Percentiles rank a stretch among this genome's conserved stretches.
Evolutionary conservation across 2,888 invertebrate genomes (phyloP).

Genomic region (Leptopilina syphax): DNA sequence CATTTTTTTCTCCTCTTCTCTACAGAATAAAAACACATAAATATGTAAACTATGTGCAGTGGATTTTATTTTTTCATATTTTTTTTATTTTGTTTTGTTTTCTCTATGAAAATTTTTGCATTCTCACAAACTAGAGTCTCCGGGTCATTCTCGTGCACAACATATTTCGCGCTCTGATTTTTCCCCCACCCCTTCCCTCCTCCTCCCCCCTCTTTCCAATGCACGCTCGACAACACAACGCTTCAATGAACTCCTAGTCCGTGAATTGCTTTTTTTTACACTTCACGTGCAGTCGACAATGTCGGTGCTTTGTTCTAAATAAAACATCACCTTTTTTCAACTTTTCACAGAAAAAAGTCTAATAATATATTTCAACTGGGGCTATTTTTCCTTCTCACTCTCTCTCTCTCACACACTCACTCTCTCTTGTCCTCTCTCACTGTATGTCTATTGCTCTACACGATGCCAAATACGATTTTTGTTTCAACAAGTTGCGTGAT

Average conservation of each 20-base stretch:
- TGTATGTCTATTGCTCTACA: too few relatives aligned
- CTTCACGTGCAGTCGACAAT: conserved; percentile 14
- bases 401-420: too few relatives aligned
- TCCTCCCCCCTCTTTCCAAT: neutral
- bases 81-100: neutral
- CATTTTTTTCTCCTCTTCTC: too few relatives aligned
- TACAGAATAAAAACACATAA: too few relatives aligned
- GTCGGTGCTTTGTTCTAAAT: conserved; percentile 13
- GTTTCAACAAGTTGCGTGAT: too few relatives aligned
- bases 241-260: conserved; percentile 35
- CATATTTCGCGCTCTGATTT: conserved; percentile 32
- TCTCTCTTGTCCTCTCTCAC: too few relatives aligned
- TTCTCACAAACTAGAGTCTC: neutral
- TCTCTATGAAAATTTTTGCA: neutral
- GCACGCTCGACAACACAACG: conserved; percentile 18
- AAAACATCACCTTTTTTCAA: conserved; percentile 1
- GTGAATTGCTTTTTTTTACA: conserved; percentile 22
- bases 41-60: too few relatives aligned
- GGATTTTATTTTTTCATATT: too few relatives aligned
- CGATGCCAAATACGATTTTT: too few relatives aligned
- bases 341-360: conserved; percentile 2
- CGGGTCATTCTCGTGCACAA: conserved; percentile 21
- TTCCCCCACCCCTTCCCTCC: neutral
- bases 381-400: too few relatives aligned
- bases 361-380: conserved; percentile 9